Evolutionary conservation across 2,888 invertebrate genomes (phyloP).

Genomic region (Oligia strigilis): DNA sequence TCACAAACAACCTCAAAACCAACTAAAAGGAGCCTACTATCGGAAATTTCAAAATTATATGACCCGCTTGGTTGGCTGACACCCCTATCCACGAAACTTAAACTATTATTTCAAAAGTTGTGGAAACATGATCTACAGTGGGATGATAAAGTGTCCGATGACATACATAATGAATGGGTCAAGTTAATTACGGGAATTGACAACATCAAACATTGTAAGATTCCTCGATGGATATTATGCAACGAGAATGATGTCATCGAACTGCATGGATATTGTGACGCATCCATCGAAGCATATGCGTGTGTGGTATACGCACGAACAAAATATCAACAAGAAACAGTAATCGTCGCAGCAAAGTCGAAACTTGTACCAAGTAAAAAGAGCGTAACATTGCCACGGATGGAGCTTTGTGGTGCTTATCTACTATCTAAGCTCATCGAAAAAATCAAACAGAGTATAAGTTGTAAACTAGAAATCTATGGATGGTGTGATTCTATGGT

Average conservation of each 20-base stretch:
- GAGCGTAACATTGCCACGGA: slow-evolving; percentile 2
- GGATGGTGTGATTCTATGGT: not conserved
- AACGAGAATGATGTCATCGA: slow-evolving; percentile 9
- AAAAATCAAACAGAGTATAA: not conserved
- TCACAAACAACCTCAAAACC: not conserved
- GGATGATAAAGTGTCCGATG: too few species aligned
- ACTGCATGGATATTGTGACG: slow-evolving; percentile 26
- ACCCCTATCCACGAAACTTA: not conserved
- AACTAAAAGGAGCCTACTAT: slow-evolving; percentile 6
- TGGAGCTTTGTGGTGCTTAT: slow-evolving; percentile 16
- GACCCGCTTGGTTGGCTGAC: slow-evolving; percentile 16
- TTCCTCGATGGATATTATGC: too few species aligned
- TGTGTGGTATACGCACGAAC: slow-evolving; percentile 18
- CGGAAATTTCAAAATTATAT: slow-evolving; percentile 15
- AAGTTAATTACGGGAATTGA: too few species aligned
- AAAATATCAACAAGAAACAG: not conserved
- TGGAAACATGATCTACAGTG: too few species aligned
- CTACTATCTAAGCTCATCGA: slow-evolving; percentile 10
- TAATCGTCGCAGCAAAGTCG: slow-evolving; percentile 9
- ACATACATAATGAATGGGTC: too few species aligned
- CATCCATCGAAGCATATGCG: slow-evolving; percentile 8
- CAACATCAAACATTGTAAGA: too few species aligned
- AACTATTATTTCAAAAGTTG: not conserved
- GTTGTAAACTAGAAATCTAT: not conserved
- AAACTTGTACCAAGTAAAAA: slow-evolving; percentile 15